These are phyloP conservation scores for Montipora efflorescens DNA, from an alignment of 64 coral and sea anemone genomes.

Conservation along the genomic window DNA sequence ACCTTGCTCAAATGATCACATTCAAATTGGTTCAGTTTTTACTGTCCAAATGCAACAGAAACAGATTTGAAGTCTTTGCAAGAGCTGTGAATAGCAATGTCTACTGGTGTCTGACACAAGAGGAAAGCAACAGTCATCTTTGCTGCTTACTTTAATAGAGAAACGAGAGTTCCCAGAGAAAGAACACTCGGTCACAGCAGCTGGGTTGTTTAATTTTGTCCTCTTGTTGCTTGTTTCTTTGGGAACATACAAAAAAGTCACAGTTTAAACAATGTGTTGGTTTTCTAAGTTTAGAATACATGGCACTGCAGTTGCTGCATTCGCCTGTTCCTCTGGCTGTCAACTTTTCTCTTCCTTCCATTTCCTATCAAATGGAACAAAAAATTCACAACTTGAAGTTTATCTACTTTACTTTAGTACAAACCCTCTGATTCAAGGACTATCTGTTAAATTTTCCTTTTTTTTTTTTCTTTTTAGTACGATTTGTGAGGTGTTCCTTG, in stretches of 20 bases:
- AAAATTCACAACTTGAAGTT: too few relatives aligned
- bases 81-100: too few relatives aligned
- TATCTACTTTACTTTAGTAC: too few relatives aligned
- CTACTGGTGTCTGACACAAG: neutral
- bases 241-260: neutral
- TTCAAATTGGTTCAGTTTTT: neutral
- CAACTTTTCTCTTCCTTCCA: neutral
- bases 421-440: too few relatives aligned
- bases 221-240: neutral
- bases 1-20: neutral
- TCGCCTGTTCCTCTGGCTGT: neutral
- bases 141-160: too few relatives aligned
- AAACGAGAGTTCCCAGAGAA: neutral
- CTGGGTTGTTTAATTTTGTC: neutral
- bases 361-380: neutral
- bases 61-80: too few relatives aligned
- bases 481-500: too few relatives aligned
- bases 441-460: too few relatives aligned
- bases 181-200: neutral
- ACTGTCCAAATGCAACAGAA: too few relatives aligned
- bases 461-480: too few relatives aligned
- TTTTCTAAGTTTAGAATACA: neutral
- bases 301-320: neutral
- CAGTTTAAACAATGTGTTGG: neutral
- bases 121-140: neutral